Percentiles rank a stretch among this genome's conserved stretches.
These are phyloP conservation scores for Cromileptes altivelis DNA, from an alignment of 2,113 vertebrate species.

Conservation along the genomic window DNA sequence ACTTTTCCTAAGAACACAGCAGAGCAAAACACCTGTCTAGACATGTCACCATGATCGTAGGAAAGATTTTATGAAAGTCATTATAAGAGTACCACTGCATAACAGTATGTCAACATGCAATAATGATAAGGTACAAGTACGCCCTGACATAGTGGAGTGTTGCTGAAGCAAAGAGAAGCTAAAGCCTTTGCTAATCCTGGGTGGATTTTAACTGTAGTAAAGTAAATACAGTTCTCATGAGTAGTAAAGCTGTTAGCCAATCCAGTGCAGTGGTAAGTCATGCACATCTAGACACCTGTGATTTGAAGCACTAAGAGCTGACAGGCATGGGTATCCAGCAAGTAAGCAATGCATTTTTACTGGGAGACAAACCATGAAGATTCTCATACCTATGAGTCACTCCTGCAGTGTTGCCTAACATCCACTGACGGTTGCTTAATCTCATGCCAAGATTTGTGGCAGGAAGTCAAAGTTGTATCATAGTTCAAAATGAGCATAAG, in stretches of 20 bases:
- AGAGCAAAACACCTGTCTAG: not conserved
- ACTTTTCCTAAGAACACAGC: constrained; percentile 9
- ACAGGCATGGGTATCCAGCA: constrained; percentile 13
- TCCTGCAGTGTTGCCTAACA: constrained; percentile 19
- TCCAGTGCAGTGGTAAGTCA: not conserved
- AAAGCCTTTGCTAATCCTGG: constrained; percentile 34
- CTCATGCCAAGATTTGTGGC: constrained; percentile 15
- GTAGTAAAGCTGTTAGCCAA: not conserved
- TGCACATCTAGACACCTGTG: constrained; percentile 31
- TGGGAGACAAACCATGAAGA: not conserved
- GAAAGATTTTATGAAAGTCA: not conserved
- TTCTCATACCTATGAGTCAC: constrained; percentile 48
- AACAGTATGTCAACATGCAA: not conserved
- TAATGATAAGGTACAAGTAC: not conserved
- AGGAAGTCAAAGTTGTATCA: constrained; percentile 2
- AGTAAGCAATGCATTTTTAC: constrained; percentile 40
- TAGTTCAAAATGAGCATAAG: not conserved
- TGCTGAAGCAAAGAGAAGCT: not conserved
- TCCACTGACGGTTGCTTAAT: constrained; percentile 27
- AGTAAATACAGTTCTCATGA: constrained; percentile 28
- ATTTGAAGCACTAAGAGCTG: constrained; percentile 8
- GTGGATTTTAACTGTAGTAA: constrained; percentile 10
- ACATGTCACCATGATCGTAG: not conserved
- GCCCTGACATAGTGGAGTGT: not conserved
- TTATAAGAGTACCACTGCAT: not conserved